Conservation (phyloP, 2,888 invertebrate species). For the Diarsia brunnea region DNA sequence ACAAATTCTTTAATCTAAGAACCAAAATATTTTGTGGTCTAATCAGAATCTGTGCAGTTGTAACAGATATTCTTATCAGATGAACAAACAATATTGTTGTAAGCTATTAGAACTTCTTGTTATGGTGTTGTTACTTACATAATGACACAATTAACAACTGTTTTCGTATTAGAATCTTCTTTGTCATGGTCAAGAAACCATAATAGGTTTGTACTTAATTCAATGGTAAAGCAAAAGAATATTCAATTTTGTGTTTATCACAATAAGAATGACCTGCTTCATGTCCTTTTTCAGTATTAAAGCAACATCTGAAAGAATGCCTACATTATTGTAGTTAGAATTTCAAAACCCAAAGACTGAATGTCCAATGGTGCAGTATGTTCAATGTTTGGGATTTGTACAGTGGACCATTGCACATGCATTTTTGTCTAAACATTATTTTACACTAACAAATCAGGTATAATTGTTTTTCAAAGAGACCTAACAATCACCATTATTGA, state of each 20-base stretch:
- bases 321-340: neutral
- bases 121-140: constrained; percentile 19
- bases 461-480: neutral
- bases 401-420: too few species aligned
- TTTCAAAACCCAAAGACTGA: neutral
- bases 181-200: neutral
- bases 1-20: neutral
- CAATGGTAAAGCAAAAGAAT: too few species aligned
- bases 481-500: neutral
- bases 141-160: constrained; percentile 2
- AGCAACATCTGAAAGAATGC: neutral
- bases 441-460: neutral
- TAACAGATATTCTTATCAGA: neutral
- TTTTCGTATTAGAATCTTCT: constrained; percentile 38
- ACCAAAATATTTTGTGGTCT: neutral
- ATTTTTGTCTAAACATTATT: too few species aligned
- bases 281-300: neutral
- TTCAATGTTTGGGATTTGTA: too few species aligned
- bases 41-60: neutral
- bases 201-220: too few species aligned
- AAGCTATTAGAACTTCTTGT: neutral
- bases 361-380: neutral
- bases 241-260: neutral
- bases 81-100: constrained; percentile 7
- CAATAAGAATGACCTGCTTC: neutral